Evolutionary conservation across 2,888 invertebrate species (phyloP).

Genomic region (Stegana nigrithorax): DNA sequence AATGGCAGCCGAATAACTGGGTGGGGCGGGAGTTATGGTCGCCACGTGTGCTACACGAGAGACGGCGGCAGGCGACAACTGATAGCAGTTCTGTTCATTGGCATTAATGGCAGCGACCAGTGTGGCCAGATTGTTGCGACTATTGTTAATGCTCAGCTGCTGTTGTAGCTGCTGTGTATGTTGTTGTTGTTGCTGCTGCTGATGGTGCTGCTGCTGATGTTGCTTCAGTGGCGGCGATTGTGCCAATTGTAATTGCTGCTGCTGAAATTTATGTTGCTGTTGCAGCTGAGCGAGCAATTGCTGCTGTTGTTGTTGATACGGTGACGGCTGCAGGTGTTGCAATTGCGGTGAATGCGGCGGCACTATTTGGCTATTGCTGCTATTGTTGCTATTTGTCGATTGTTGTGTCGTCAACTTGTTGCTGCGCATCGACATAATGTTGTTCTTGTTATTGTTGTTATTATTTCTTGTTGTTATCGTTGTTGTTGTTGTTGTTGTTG

Average conservation of each 20-base stretch:
- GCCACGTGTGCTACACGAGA: constrained; percentile 43
- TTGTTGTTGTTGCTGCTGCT: constrained; percentile 45
- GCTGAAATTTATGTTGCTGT: constrained; percentile 55
- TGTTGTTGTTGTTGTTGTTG: not conserved
- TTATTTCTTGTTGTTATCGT: constrained; percentile 9
- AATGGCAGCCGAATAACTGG: constrained; percentile 60
- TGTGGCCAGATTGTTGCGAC: constrained; percentile 56
- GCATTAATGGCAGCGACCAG: constrained; percentile 55
- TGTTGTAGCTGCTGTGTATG: constrained; percentile 37
- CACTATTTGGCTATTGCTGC: constrained; percentile 28
- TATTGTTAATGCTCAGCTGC: constrained; percentile 52
- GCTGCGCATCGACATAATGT: constrained; percentile 66
- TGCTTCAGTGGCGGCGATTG: constrained; percentile 40
- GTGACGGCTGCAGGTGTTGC: constrained; percentile 42
- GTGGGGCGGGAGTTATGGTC: constrained; percentile 43
- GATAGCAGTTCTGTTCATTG: constrained; percentile 55
- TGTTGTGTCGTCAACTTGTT: constrained; percentile 58
- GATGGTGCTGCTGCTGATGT: constrained; percentile 50
- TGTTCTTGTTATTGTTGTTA: not conserved
- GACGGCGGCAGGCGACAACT: constrained; percentile 56
- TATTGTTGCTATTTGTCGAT: constrained; percentile 36
- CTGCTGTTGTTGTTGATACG: constrained; percentile 51
- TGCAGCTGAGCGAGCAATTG: constrained; percentile 54
- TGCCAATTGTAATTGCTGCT: constrained; percentile 38
- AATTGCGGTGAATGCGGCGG: constrained; percentile 37